These are phyloP conservation scores for Drosophila subobscura DNA, from an alignment of 1,140 invertebrate species.

Conservation along the genomic window DNA sequence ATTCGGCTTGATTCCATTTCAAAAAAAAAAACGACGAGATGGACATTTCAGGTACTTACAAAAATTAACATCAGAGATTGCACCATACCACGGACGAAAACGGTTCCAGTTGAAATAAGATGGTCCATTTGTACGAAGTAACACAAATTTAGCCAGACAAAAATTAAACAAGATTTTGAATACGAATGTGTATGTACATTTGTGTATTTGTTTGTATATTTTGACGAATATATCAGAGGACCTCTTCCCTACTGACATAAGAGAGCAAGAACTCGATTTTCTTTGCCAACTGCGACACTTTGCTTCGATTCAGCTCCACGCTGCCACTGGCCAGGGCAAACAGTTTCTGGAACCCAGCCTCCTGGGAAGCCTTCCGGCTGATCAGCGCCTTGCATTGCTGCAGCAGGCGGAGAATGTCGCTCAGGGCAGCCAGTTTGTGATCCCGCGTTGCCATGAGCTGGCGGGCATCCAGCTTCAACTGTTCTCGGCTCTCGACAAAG, in stretches of 20 bases:
- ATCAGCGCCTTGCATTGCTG: constrained; percentile 77
- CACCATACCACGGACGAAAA: background rate
- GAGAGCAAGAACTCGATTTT: constrained; percentile 89
- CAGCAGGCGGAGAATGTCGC: constrained; percentile 86
- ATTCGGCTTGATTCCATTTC: too few relatives aligned
- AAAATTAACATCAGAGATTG: too few relatives aligned
- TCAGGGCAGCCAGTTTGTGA: constrained; percentile 84
- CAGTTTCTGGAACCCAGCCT: constrained; percentile 85
- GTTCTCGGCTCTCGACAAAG: constrained; percentile 56
- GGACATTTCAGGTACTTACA: too few relatives aligned
- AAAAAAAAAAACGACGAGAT: too few relatives aligned
- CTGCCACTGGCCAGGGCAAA: constrained; percentile 83
- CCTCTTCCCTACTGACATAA: constrained; percentile 84
- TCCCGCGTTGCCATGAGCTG: constrained; percentile 58
- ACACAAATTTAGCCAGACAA: constrained; percentile 7
- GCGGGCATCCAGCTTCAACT: constrained; percentile 62
- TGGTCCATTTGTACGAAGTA: background rate
- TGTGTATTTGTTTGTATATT: constrained; percentile 17
- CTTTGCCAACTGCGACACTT: constrained; percentile 86
- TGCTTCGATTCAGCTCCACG: constrained; percentile 84
- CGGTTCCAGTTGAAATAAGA: background rate
- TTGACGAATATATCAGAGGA: constrained; percentile 44
- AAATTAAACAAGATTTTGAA: constrained; percentile 1
- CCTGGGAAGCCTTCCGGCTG: constrained; percentile 64
- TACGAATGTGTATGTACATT: background rate